phyloP scores from a whole-genome alignment of 2,888 invertebrate species.

The Euproctis similis region DNA sequence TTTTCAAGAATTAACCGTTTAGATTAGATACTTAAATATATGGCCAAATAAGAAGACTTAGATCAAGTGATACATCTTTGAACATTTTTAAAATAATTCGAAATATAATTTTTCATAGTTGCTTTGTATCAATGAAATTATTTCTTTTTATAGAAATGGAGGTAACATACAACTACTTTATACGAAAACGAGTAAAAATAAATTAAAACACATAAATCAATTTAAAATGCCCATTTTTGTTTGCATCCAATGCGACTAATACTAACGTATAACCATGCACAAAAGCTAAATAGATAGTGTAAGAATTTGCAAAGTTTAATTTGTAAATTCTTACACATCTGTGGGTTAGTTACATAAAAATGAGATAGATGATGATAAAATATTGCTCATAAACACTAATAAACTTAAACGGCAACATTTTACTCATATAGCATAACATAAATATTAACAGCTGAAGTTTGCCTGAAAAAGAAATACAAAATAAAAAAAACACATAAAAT shows the following conservation, averaged over 20 bases:
- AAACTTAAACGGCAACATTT: constrained; percentile 11
- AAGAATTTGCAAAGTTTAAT: constrained; percentile 38
- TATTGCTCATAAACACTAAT: constrained; percentile 22
- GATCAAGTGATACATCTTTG: no score
- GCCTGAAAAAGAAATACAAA: constrained; percentile 19
- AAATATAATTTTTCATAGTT: no score
- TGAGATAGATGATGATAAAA: constrained; percentile 12
- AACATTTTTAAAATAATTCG: no score
- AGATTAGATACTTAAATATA: no score
- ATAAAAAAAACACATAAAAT: constrained; percentile 19
- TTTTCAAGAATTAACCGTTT: no score
- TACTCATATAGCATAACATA: constrained; percentile 16
- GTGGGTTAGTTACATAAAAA: constrained; percentile 52
- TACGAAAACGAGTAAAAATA: no score
- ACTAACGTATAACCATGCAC: constrained; percentile 32
- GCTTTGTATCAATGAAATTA: no score
- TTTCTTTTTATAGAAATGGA: constrained; percentile 66
- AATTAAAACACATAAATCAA: constrained; percentile 17
- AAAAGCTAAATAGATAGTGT: constrained; percentile 36
- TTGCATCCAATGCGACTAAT: constrained; percentile 24
- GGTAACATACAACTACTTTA: constrained; percentile 35
- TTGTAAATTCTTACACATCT: constrained; percentile 44
- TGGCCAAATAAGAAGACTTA: no score
- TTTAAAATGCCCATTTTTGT: constrained; percentile 73
- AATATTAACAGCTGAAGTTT: constrained; percentile 24